Conservation (phyloP, 1,140 invertebrate genomes). For the Ostrea denselamellosa region DNA sequence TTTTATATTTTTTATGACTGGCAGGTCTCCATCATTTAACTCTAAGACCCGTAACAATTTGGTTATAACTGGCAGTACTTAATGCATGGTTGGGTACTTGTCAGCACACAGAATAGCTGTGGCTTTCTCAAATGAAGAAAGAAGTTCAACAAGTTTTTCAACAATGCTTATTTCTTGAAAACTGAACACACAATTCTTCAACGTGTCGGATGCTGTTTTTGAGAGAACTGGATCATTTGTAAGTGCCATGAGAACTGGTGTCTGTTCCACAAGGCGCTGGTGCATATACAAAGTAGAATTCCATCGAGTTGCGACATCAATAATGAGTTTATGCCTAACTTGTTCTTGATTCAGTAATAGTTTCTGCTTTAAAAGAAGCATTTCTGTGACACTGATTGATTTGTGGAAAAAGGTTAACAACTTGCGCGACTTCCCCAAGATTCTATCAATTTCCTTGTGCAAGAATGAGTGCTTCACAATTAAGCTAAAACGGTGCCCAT, state of each 20-base stretch:
- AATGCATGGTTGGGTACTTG: constrained; percentile 6
- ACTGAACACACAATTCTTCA: constrained; percentile 43
- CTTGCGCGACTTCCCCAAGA: constrained; percentile 37
- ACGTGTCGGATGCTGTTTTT: constrained; percentile 20
- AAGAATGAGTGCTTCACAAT: neutral
- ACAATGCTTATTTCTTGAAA: constrained; percentile 42
- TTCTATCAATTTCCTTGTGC: neutral
- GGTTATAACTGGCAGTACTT: constrained; percentile 33
- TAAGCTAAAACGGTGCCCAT: neutral
- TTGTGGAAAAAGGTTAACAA: constrained; percentile 47
- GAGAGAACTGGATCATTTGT: constrained; percentile 18
- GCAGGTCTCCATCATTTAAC: neutral
- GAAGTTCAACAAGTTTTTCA: constrained; percentile 36
- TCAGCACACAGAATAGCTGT: constrained; percentile 45
- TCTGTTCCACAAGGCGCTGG: constrained; percentile 45
- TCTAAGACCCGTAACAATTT: neutral
- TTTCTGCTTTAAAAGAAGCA: constrained; percentile 35
- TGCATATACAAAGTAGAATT: constrained; percentile 50
- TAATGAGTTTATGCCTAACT: constrained; percentile 46
- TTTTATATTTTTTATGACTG: constrained; percentile 15
- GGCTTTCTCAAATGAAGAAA: constrained; percentile 44
- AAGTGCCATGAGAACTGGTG: constrained; percentile 27
- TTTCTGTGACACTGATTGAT: constrained; percentile 11
- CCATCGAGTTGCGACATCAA: constrained; percentile 48
- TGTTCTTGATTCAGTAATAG: constrained; percentile 18